Evolutionary conservation across 2,797 vertebrate species (phyloP), one percentile per base, ranked within the genome.

Genomic region (Morus bassanus): DNA sequence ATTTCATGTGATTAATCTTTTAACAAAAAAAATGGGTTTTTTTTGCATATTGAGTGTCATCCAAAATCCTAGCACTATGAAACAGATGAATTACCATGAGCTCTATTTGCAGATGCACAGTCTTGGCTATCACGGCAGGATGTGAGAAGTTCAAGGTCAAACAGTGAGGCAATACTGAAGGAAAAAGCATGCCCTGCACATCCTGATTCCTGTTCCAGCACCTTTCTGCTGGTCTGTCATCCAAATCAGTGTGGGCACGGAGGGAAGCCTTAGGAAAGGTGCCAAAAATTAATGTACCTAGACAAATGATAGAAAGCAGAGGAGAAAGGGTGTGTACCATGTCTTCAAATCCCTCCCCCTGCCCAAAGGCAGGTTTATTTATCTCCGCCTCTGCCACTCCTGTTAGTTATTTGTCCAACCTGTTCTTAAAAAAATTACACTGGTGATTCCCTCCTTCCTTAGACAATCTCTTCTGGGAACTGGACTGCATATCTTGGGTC

Each of bases 321-420:
- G 45, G 10, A 93, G n/a, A 90, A 74, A 54, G 39, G 57, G 41
- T 61, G 68, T 35, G n/a, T 48, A 37, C n/a, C 7, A 5, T 3
- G 6, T 54, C 48, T 95, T 86, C 4, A 1, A 90, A 64, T 56
- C 50, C 78, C 33, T 77, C 25, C 12, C 9, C 6, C 39, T 45
- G 69, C 73, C 69, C 61, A 54, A 90, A 93, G 69, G 69, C 53
- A 91, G 41, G 21, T 33, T 95, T 86, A 88, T 90, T 88, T 88
- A 43, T 75, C 69, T 78, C 73, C 88, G 31, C 27, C 56, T 86
- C 85, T 84, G 73, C 57, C n/a, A 50, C 30, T 88, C 87, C 57
- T 90, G 41, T 72, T 50, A 65, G 37, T 12, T 80, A 73, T 88
- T 69, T 69, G 69, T 75, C 61, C 74, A 86, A 88, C 57, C 33